Evolutionary conservation across 1,140 invertebrate genomes (phyloP).

Genomic region (Stenopsyche tienmushanensis): DNA sequence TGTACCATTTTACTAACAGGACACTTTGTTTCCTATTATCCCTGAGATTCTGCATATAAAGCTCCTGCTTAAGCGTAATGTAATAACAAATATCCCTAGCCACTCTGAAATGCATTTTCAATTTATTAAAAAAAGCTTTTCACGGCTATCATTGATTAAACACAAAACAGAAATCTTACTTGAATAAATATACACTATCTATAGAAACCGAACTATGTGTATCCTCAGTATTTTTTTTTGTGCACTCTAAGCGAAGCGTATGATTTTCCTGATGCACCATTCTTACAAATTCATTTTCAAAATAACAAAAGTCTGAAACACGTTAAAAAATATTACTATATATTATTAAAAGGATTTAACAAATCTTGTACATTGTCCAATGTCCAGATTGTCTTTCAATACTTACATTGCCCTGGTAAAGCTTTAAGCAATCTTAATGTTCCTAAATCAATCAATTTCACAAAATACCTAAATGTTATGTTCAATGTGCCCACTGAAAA

Average conservation of each 20-base stretch:
- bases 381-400: too few relatives aligned
- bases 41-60: conserved; percentile 22
- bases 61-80: conserved; percentile 23
- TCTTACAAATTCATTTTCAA: conserved; percentile 19
- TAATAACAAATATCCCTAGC: conserved; percentile 31
- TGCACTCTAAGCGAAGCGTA: conserved; percentile 22
- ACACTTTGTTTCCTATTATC: neutral
- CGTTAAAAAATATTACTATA: too few relatives aligned
- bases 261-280: conserved; percentile 12
- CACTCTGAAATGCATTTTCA: conserved; percentile 26
- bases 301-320: conserved; percentile 16
- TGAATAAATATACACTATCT: conserved; percentile 31
- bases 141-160: too few relatives aligned
- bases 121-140: neutral
- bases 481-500: conserved; percentile 13
- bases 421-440: conserved; percentile 9
- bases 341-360: neutral
- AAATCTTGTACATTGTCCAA: neutral
- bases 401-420: conserved; percentile 15
- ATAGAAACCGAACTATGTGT: conserved; percentile 13
- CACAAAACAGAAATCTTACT: too few relatives aligned
- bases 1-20: conserved; percentile 35
- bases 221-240: neutral
- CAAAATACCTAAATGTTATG: conserved; percentile 7
- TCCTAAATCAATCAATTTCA: conserved; percentile 8